Conservation (phyloP, 2,797 vertebrate genomes). For the Acanthurus tractus region DNA sequence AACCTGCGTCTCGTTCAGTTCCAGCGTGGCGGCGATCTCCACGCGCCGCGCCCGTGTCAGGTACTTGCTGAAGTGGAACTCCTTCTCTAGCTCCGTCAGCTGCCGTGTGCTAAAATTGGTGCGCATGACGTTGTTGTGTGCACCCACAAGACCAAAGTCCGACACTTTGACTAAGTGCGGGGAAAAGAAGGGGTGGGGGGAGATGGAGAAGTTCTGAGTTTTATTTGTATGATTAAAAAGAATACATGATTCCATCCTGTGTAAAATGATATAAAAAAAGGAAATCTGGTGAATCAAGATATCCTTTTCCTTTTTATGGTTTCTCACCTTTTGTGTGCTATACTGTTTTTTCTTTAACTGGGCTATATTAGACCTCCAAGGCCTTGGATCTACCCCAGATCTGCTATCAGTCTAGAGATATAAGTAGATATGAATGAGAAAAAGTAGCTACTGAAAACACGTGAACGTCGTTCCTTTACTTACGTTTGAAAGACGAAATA, state of each 20-base stretch:
- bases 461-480: not conserved
- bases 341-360: not conserved
- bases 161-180: slow-evolving; percentile 84
- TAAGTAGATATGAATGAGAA: not conserved
- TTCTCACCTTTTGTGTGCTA: too few species aligned
- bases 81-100: slow-evolving; percentile 97
- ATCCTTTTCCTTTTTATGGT: too few species aligned
- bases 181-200: not conserved
- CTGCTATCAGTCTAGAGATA: slow-evolving; percentile 24
- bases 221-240: not conserved
- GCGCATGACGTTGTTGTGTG: slow-evolving; percentile 85
- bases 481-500: not conserved
- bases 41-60: slow-evolving; percentile 95
- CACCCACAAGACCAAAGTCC: slow-evolving; percentile 82
- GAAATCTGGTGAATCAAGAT: too few species aligned
- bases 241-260: too few species aligned
- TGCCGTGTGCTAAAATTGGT: slow-evolving; percentile 99
- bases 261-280: too few species aligned
- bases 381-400: slow-evolving; percentile 13
- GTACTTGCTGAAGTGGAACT: slow-evolving; percentile 99
- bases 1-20: slow-evolving; percentile 98
- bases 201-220: not conserved
- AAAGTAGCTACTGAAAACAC: slow-evolving; percentile 2
- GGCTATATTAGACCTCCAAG: slow-evolving; percentile 2
- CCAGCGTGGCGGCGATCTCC: slow-evolving; percentile 95